A percentile compares a stretch with the other conserved stretches of the same genome.
Conservation (phyloP, 2,113 vertebrate genomes). For the Oxyura jamaicensis region DNA sequence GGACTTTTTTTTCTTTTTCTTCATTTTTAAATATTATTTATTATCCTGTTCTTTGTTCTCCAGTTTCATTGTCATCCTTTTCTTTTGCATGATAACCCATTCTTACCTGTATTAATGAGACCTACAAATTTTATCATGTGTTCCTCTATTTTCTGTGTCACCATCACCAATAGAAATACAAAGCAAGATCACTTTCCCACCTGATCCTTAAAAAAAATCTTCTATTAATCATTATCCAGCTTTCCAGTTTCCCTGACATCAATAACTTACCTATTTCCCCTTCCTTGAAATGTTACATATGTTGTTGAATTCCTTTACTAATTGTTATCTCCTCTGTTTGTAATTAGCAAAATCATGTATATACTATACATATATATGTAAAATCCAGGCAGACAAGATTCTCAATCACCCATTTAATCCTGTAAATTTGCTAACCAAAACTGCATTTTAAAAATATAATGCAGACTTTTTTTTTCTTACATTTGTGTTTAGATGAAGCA, state of each 20-base stretch:
- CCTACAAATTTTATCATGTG: not conserved
- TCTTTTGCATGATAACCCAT: not conserved
- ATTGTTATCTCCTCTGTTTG: not conserved
- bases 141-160: not conserved
- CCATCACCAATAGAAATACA: not conserved
- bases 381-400: not conserved
- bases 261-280: not conserved
- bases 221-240: not conserved
- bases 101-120: not conserved
- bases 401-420: not conserved
- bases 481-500: not conserved
- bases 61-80: not conserved
- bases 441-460: not conserved
- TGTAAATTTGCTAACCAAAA: not conserved
- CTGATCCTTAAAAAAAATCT: not conserved
- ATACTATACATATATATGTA: not conserved
- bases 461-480: not conserved
- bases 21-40: not conserved
- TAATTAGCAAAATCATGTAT: not conserved
- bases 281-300: not conserved
- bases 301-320: not conserved
- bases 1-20: not conserved
- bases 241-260: not conserved
- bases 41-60: not conserved
- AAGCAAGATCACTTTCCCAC: not conserved